phyloP scores from a whole-genome alignment of 2,888 invertebrate genomes.

The Amiota mariae region DNA sequence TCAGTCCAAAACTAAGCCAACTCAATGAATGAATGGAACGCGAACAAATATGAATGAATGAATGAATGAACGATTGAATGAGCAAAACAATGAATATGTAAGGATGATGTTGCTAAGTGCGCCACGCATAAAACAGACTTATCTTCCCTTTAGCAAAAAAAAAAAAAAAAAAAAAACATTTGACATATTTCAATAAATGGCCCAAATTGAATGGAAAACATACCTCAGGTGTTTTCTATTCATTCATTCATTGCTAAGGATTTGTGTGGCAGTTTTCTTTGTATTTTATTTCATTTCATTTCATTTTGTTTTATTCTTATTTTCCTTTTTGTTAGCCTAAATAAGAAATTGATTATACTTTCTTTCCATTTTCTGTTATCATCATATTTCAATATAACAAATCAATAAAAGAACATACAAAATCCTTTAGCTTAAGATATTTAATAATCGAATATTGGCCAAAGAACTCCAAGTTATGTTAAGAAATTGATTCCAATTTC shows the following conservation, averaged over 20 bases:
- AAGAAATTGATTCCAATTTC: background rate
- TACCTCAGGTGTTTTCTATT: background rate
- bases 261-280: too few relatives aligned
- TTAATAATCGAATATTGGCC: background rate
- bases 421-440: too few relatives aligned
- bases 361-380: too few relatives aligned
- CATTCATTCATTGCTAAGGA: too few relatives aligned
- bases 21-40: background rate
- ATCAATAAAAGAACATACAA: too few relatives aligned
- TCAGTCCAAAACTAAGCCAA: background rate
- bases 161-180: background rate
- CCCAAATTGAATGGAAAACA: background rate
- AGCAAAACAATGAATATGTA: background rate
- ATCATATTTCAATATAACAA: too few relatives aligned
- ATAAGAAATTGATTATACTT: too few relatives aligned
- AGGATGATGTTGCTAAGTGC: background rate
- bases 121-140: slow-evolving; percentile 8
- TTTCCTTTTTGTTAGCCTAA: too few relatives aligned
- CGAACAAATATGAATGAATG: background rate
- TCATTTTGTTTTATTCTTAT: too few relatives aligned
- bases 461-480: background rate
- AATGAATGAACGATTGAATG: slow-evolving; percentile 3
- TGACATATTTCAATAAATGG: slow-evolving; percentile 22
- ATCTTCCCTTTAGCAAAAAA: background rate
- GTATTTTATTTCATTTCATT: too few relatives aligned